phyloP scores from a whole-genome alignment of 1,140 invertebrate species.

The Lamellibrachia luymesi region DNA sequence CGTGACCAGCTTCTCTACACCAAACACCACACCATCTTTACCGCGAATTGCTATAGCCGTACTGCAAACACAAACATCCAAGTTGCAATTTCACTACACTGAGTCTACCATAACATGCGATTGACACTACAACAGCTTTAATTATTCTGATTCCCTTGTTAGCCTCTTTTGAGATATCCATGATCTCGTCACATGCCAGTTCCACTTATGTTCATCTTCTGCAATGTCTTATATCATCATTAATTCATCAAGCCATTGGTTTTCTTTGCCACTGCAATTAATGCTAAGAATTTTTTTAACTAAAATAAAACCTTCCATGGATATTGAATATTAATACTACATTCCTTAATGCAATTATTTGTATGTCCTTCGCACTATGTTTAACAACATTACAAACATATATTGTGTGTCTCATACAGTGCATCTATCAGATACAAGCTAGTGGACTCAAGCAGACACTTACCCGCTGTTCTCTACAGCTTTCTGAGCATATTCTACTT shows the following conservation, averaged over 20 bases:
- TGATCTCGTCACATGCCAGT: neutral
- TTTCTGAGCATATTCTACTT: slow-evolving; percentile 99
- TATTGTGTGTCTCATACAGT: neutral
- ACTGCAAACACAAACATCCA: slow-evolving; percentile 53
- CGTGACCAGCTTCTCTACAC: slow-evolving; percentile 95
- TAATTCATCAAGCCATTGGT: no score
- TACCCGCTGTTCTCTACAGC: slow-evolving; percentile 98
- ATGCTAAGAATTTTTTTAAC: neutral
- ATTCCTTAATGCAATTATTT: neutral
- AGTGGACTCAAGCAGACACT: slow-evolving; percentile 37
- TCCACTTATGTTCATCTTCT: neutral
- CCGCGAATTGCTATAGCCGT: slow-evolving; percentile 92
- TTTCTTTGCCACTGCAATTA: neutral
- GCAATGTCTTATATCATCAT: neutral
- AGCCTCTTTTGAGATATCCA: neutral
- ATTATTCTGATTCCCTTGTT: neutral
- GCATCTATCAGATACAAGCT: neutral
- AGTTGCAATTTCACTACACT: neutral
- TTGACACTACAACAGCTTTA: neutral
- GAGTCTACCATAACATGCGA: neutral
- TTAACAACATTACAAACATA: no score
- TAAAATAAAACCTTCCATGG: neutral
- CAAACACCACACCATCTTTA: slow-evolving; percentile 95
- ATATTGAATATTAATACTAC: no score
- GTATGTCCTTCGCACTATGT: no score